phyloP scores from a whole-genome alignment of 2,888 invertebrate species.

The Alcis repandata region DNA sequence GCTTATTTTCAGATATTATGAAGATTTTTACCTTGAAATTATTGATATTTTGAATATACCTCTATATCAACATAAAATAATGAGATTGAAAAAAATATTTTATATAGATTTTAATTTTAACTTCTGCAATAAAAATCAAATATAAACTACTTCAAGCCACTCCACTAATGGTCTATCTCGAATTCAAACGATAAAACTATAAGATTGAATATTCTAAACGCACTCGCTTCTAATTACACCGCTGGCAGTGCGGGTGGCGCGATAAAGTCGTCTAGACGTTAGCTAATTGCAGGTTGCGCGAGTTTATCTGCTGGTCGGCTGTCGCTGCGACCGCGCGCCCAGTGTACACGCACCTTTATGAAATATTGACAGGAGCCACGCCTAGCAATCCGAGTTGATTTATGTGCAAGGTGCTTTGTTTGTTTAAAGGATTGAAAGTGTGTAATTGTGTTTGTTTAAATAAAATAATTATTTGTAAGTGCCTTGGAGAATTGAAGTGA shows the following conservation, averaged over 20 bases:
- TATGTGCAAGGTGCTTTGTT: slow-evolving; percentile 47
- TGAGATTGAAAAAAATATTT: too few relatives aligned
- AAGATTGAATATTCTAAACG: slow-evolving; percentile 7
- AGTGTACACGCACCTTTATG: slow-evolving; percentile 50
- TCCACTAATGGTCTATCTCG: not conserved
- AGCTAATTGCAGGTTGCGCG: slow-evolving; percentile 57
- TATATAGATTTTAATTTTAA: too few relatives aligned
- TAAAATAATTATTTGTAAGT: slow-evolving; percentile 1
- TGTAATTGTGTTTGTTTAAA: slow-evolving; percentile 37
- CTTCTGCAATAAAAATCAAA: too few relatives aligned
- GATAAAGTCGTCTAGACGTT: slow-evolving; percentile 65
- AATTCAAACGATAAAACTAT: not conserved
- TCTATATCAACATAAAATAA: too few relatives aligned
- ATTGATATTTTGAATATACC: too few relatives aligned
- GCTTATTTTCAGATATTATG: too few relatives aligned
- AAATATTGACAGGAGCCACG: slow-evolving; percentile 46
- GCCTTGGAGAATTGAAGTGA: not conserved
- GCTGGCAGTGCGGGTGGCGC: slow-evolving; percentile 42
- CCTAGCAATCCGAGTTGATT: slow-evolving; percentile 41
- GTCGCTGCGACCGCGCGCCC: slow-evolving; percentile 40
- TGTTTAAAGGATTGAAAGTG: slow-evolving; percentile 42
- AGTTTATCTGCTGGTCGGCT: slow-evolving; percentile 33
- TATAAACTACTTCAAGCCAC: not conserved
- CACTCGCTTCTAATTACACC: slow-evolving; percentile 35
- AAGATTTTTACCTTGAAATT: too few relatives aligned